Percentiles rank a stretch among this genome's conserved stretches.
phyloP scores from a whole-genome alignment of 2,888 invertebrate genomes.

The Bellardia pandia region DNA sequence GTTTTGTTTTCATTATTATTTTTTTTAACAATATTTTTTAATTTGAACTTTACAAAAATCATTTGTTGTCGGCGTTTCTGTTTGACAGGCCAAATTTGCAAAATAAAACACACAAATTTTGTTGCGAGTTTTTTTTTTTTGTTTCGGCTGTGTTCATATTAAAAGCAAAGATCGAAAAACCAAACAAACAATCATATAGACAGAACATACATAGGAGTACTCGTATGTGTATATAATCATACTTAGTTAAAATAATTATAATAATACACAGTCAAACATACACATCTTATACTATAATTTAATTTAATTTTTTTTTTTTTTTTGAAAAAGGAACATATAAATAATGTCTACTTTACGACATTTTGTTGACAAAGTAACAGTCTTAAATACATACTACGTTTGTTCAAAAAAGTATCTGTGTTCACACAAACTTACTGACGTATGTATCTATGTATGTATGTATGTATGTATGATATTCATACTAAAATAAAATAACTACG shows the following conservation, averaged over 20 bases:
- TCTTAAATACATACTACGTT: constrained; percentile 19
- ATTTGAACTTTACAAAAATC: constrained; percentile 30
- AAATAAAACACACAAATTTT: constrained; percentile 30
- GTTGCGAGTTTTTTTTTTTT: not conserved
- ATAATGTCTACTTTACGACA: constrained; percentile 60
- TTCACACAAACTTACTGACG: constrained; percentile 1
- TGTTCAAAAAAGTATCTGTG: not conserved
- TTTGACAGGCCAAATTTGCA: constrained; percentile 53
- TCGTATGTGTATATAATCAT: not conserved
- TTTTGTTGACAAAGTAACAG: constrained; percentile 63
- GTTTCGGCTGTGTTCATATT: constrained; percentile 14
- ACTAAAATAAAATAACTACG: constrained; percentile 19
- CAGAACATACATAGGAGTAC: not conserved
- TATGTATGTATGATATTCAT: not conserved
- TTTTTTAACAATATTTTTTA: constrained; percentile 8
- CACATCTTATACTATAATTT: not conserved
- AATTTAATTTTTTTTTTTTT: constrained; percentile 7
- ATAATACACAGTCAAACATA: not conserved
- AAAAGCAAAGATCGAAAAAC: constrained; percentile 19
- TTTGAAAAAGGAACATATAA: constrained; percentile 50
- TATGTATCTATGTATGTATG: not conserved
- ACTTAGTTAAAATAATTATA: not conserved
- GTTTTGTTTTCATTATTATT: not conserved
- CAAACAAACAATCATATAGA: not conserved
- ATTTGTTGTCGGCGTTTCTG: constrained; percentile 49